These are phyloP conservation scores for Cantharis nigra DNA, from an alignment of 2,888 invertebrate species.

Conservation along the genomic window DNA sequence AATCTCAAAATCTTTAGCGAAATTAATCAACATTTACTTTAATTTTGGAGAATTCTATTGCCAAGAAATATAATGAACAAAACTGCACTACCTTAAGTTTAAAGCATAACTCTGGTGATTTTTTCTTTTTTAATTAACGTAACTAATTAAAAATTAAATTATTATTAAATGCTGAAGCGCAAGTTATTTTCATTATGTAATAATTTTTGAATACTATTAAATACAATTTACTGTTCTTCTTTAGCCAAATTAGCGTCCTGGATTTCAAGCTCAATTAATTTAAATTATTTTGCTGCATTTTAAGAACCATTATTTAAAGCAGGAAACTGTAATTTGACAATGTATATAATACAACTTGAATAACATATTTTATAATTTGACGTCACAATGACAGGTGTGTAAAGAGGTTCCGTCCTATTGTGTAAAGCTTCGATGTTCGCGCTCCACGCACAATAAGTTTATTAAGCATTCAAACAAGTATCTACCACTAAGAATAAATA, in stretches of 20 bases:
- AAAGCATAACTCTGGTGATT: not conserved
- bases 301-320: not conserved
- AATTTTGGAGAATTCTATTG: not conserved
- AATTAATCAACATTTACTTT: not conserved
- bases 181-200: not conserved
- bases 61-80: not conserved
- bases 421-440: not conserved
- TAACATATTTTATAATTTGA: not conserved
- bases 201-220: not conserved
- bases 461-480: not conserved
- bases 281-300: not conserved
- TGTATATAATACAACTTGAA: not conserved
- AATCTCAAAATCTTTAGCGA: not conserved
- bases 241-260: not conserved
- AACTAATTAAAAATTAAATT: not conserved
- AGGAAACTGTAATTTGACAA: not conserved
- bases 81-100: not conserved
- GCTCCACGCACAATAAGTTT: not conserved
- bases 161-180: not conserved
- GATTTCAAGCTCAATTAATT: not conserved
- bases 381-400: not conserved
- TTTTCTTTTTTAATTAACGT: not conserved
- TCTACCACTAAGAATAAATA: not conserved
- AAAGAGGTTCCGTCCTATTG: not conserved
- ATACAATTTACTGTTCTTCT: not conserved